phyloP scores from a whole-genome alignment of 2,797 vertebrate species.

The Garrulus glandarius region DNA sequence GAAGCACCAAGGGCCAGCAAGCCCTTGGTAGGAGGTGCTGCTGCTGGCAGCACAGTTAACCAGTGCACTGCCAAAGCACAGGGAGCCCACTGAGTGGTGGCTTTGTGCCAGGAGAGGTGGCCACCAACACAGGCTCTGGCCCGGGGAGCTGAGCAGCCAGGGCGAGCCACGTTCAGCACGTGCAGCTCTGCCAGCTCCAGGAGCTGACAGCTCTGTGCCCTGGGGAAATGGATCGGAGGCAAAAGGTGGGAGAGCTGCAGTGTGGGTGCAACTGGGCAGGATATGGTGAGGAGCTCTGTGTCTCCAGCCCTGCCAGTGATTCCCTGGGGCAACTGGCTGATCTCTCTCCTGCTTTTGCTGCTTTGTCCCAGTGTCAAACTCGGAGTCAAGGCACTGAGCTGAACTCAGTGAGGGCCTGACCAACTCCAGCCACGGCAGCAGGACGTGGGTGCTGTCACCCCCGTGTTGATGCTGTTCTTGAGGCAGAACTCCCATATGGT shows the following conservation, averaged over 20 bases:
- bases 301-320: neutral
- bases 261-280: neutral
- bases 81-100: accelerated
- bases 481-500: neutral
- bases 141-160: accelerated
- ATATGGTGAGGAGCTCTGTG: neutral
- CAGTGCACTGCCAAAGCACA: accelerated
- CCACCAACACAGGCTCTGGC: neutral
- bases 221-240: accelerated
- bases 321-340: neutral
- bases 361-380: neutral
- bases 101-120: neutral
- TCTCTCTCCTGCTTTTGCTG: neutral
- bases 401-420: neutral
- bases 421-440: neutral
- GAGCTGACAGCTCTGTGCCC: neutral
- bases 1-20: neutral
- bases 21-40: neutral
- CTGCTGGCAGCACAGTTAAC: neutral
- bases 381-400: neutral
- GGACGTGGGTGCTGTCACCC: neutral
- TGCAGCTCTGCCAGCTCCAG: neutral
- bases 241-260: neutral
- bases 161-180: accelerated
- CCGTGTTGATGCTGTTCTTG: accelerated